Base-by-base conservation (phyloP, 2,888 invertebrate species). In the Phorcus lineatus region DNA sequence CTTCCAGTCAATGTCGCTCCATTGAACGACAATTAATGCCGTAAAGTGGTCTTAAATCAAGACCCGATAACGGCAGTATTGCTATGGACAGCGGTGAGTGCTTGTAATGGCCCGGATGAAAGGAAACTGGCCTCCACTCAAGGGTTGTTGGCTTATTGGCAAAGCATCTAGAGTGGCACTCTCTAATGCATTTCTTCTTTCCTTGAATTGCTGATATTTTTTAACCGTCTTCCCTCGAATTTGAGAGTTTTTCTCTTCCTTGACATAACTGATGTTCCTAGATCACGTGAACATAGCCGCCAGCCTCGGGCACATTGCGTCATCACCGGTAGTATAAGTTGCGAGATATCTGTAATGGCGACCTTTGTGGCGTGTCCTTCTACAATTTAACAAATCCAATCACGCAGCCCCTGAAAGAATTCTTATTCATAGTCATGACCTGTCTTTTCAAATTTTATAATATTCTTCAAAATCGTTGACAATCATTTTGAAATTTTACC, bases 21-120 rank as follows among this genome's bases (percentile, higher is more conserved):
- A 74, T 52, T 74, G 74, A 74, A 74, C 74, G 74, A 74, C 74
- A 74, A 74, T 74, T 74, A 74, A 74, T 74, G 52, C 74, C 52
- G 52, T 74, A 74, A 74, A 74, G 74, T 52, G 52, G 52, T 74
- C 74, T 74, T 52, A 52, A 74, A 74, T 74, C 74, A 74, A 74
- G 74, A 74, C 74, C 74, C 74, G 40, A 52, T 74, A 47, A 74
- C 74, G 74, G 52, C 74, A 52, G 47, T 24, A 17, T 40, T 40
- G 74, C 74, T 52, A 74, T 24, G 52, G 74, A 74, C 74, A 74
- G 22, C 47, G 40, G 52, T 24, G 52, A 74, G 74, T 74, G 52
- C 52, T 17, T 74, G 74, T 74, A 74, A 74, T 74, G 74, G 74
- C 19, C 17, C 47, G 74, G 47, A 74, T 52, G 52, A 74, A 74